phyloP scores from a whole-genome alignment of 2,797 vertebrate genomes.

The Spinibarbus caldwelli region DNA sequence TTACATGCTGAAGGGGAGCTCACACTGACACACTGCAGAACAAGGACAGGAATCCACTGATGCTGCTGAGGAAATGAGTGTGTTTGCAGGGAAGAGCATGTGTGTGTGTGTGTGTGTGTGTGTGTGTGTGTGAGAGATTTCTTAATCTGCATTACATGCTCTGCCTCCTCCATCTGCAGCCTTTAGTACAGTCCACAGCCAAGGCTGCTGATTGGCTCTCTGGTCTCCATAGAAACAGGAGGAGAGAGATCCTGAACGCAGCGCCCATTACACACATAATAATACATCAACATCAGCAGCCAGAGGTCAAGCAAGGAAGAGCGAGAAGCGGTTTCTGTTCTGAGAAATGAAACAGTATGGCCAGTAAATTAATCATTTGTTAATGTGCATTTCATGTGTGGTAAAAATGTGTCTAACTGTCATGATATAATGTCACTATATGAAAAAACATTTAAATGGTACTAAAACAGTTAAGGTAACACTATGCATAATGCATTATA shows the following conservation, averaged over 20 bases:
- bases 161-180: constrained; percentile 55
- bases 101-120: too few species aligned
- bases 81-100: too few species aligned
- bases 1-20: too few species aligned
- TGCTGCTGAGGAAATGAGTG: neutral
- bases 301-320: neutral
- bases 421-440: too few species aligned
- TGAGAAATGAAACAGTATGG: neutral
- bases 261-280: neutral
- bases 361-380: too few species aligned
- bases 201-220: constrained; percentile 85
- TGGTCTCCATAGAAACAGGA: constrained; percentile 95
- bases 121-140: neutral
- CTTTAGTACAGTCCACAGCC: constrained; percentile 86
- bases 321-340: neutral
- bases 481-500: too few species aligned
- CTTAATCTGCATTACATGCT: neutral
- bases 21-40: too few species aligned
- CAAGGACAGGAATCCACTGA: neutral
- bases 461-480: too few species aligned
- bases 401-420: too few species aligned
- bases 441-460: too few species aligned
- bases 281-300: constrained; percentile 1
- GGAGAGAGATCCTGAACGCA: constrained; percentile 67
- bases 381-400: too few species aligned